phyloP scores from a whole-genome alignment of 2,797 vertebrate genomes.

The Bovichtus diacanthus region DNA sequence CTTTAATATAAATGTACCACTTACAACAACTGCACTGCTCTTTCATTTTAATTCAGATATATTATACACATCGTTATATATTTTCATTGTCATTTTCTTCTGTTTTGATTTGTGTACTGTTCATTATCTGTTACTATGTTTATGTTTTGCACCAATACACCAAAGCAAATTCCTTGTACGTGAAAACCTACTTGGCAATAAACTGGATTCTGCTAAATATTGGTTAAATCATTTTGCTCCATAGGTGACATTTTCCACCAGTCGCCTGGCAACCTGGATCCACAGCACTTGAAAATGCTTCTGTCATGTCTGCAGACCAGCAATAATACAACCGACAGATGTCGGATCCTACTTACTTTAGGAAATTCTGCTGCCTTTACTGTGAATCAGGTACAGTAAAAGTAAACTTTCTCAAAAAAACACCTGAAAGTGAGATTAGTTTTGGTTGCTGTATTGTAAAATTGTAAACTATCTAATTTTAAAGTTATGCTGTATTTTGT shows the following conservation, averaged over 20 bases:
- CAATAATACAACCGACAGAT: slow-evolving; percentile 84
- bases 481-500: background rate
- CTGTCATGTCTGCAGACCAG: slow-evolving; percentile 88
- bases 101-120: too few relatives aligned
- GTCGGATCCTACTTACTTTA: slow-evolving; percentile 89
- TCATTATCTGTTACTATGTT: too few relatives aligned
- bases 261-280: slow-evolving; percentile 83
- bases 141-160: too few relatives aligned
- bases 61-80: too few relatives aligned
- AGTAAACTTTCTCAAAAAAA: background rate
- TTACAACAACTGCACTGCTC: too few relatives aligned
- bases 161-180: too few relatives aligned
- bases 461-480: background rate
- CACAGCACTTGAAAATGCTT: slow-evolving; percentile 88
- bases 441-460: background rate
- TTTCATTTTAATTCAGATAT: too few relatives aligned
- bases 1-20: too few relatives aligned
- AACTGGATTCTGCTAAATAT: background rate
- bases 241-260: slow-evolving; percentile 76
- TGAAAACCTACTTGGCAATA: too few relatives aligned
- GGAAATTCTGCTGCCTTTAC: slow-evolving; percentile 96
- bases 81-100: too few relatives aligned
- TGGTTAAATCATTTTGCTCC: slow-evolving; percentile 3
- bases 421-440: background rate
- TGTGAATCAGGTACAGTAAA: slow-evolving; percentile 88